phyloP scores from a whole-genome alignment of 2,888 invertebrate genomes.

The Nezara viridula region DNA sequence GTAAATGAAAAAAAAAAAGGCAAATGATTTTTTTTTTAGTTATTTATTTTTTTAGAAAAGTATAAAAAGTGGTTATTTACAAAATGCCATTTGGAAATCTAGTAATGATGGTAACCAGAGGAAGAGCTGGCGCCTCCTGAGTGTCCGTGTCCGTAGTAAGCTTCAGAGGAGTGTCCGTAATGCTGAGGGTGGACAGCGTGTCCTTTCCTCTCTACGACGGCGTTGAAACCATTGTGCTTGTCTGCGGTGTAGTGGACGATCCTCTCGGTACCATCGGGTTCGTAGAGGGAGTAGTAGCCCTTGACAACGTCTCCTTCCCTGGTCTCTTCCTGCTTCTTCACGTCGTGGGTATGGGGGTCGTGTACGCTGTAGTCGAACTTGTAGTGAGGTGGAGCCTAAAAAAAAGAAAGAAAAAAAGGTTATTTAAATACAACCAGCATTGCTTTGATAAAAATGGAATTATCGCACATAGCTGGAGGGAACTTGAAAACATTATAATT shows the following conservation, averaged over 20 bases:
- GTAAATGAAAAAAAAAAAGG: too few relatives aligned
- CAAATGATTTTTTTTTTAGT: not conserved
- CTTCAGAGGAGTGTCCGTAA: constrained; percentile 48
- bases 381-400: constrained; percentile 12
- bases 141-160: constrained; percentile 11
- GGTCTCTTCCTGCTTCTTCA: constrained; percentile 70
- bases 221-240: constrained; percentile 62
- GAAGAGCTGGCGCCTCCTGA: not conserved
- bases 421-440: not conserved
- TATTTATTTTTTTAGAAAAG: not conserved
- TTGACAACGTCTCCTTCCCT: constrained; percentile 70
- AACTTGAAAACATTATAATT: not conserved
- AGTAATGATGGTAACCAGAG: not conserved
- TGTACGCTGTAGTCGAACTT: constrained; percentile 70
- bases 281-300: constrained; percentile 69
- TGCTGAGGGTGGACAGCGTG: constrained; percentile 63
- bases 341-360: constrained; percentile 70
- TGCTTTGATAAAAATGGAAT: not conserved
- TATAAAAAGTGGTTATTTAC: not conserved
- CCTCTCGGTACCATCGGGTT: constrained; percentile 65
- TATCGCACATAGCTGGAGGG: not conserved
- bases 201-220: constrained; percentile 61
- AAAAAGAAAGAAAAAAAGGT: not conserved
- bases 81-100: not conserved
- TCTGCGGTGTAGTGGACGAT: constrained; percentile 66